These are phyloP conservation scores for Maniola hyperantus DNA, from an alignment of 2,888 invertebrate genomes.

Conservation along the genomic window DNA sequence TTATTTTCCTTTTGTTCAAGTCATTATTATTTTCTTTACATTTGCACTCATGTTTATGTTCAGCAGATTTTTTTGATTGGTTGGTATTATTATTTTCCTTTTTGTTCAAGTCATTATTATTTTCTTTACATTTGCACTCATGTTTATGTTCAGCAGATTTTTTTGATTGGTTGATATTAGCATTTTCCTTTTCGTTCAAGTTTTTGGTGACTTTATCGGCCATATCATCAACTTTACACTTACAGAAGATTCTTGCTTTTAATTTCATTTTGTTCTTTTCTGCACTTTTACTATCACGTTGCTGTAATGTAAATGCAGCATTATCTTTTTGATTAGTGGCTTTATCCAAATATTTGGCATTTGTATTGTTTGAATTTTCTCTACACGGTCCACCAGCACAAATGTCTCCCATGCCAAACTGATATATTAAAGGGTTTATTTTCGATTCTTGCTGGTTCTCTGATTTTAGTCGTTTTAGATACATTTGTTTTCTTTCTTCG, in stretches of 20 bases:
- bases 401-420: conserved; percentile 27
- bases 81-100: no score
- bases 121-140: background rate
- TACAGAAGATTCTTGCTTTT: background rate
- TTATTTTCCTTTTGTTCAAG: no score
- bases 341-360: background rate
- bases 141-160: background rate
- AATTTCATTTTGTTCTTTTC: background rate
- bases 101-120: no score
- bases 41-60: no score
- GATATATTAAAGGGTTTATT: conserved; percentile 7
- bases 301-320: background rate
- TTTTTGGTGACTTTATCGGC: background rate
- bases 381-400: no score
- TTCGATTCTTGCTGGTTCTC: conserved; percentile 9
- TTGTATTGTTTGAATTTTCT: background rate
- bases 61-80: no score
- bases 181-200: background rate
- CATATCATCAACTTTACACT: background rate
- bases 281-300: background rate
- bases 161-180: background rate
- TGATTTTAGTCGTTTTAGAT: background rate
- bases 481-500: background rate
- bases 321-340: background rate
- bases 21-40: no score